Evolutionary conservation across 2,797 vertebrate species (phyloP).

Genomic region (Gallinago stenura): DNA sequence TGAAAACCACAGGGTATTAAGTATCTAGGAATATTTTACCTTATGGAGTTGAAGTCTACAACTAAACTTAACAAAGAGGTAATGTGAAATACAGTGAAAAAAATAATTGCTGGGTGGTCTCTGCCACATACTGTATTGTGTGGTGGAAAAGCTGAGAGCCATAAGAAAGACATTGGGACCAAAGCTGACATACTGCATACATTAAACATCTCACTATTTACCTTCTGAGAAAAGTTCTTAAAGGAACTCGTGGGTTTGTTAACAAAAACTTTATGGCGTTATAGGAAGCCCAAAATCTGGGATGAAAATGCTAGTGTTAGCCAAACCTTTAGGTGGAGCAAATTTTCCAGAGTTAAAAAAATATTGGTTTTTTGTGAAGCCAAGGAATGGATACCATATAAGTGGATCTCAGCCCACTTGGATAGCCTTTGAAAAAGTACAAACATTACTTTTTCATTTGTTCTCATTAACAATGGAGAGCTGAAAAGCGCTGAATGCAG

Average conservation of each 20-base stretch:
- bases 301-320: conserved; percentile 64
- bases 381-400: conserved; percentile 55
- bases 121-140: conserved; percentile 29
- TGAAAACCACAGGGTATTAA: conserved; percentile 69
- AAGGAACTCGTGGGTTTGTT: conserved; percentile 60
- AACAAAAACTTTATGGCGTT: conserved; percentile 70
- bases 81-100: conserved; percentile 57
- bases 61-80: conserved; percentile 48
- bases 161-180: conserved; percentile 13
- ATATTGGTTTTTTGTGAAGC: conserved; percentile 55
- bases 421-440: conserved; percentile 49
- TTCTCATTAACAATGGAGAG: conserved; percentile 29
- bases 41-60: conserved; percentile 47
- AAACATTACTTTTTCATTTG: conserved; percentile 57
- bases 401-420: conserved; percentile 61
- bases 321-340: conserved; percentile 64
- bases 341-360: conserved; percentile 75
- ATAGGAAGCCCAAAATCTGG: conserved; percentile 50
- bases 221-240: conserved; percentile 31
- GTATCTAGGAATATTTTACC: conserved; percentile 70
- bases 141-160: conserved; percentile 23
- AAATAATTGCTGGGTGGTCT: conserved; percentile 57
- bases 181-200: conserved; percentile 24
- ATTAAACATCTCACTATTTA: conserved; percentile 58
- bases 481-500: not conserved